Evolutionary conservation across 2,113 vertebrate species (phyloP), one percentile per base, ranked within the genome.

Genomic region (Ceuthmochares aereus): DNA sequence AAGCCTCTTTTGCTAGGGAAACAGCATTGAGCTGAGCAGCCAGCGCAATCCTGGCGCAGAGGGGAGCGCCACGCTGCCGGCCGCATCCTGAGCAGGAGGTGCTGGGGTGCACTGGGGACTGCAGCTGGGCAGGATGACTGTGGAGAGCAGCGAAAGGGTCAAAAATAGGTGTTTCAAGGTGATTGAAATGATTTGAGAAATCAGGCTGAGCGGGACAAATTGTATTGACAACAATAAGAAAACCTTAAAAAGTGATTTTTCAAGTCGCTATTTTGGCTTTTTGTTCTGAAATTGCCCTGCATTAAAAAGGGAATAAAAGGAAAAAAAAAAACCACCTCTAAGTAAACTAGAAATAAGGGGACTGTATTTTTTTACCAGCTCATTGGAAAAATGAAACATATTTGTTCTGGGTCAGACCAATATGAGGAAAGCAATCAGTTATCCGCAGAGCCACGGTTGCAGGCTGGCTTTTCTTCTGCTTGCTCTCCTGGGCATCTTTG

Each of bases 361-460:
- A 89, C 60, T 90, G 64, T 95, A 90, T 89, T 89, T 92, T 96
- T 96, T 94, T 92, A 95, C 84, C 95, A 95, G 84, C 89, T 96
- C 84, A 84, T 94, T 96, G 93, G 93, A 97, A 97, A 97, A 96
- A 96, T 94, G 95, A 97, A 95, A 93, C 80, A 64, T 95, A 96
- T 95, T 96, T 96, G 94, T 96, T 96, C 95, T 96, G 89, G 94
- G 91, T 94, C 91, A 97, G 89, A 89, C 95, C 62, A 75, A 95
- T 95, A 95, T 84, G 94, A 96, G 95, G 94, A 94, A 79, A 91
- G 93, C 91, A 95, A 96, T 96, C 94, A 89, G 95, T 97, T 96
- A 95, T 93, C 94, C 27, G 7, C 96, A 91, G 90, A 87, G 63
- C 79, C 63, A 70, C 3, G 1, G 79, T 62, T 49, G 82, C 79